Evolutionary conservation across 2,797 vertebrate genomes (phyloP), one percentile per base, ranked within the genome.

Genomic region (Heterohyrax brucei): DNA sequence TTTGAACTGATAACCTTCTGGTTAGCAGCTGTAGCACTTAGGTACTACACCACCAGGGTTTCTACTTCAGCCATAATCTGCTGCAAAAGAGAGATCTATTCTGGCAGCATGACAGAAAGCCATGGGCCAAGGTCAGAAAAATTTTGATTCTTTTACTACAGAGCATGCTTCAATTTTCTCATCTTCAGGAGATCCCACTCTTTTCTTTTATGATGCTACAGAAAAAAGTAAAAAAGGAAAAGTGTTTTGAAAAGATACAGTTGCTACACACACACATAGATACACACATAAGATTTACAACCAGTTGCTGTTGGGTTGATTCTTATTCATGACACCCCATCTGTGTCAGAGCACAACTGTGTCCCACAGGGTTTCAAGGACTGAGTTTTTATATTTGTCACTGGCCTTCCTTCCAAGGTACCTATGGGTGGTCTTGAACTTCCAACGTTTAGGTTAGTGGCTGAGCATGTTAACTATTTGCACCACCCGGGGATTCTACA

Each of bases 151-250:
- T 87, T n/a, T 73, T 21, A 44, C 2, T 14, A 86, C 3, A 50
- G 48, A 80, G 7, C 28, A 72, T 0, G 13, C 48, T 59, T 81
- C 18, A 56, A 59, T 75, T 13, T 39, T 28, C 53, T 72, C 44
- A 48, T 53, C 21, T 68, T 88, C 70, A 93, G 22, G 2, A 5
- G 46, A 59, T 53, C 33, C n/a, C 12, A 46, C 3, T 48, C 88
- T 76, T 64, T 30, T 0, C 18, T 8, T 2, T 84, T 76, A 46
- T 1, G 2, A 48, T 26, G 22, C 87, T 90, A 79, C 4, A 18
- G 96, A 93, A 87, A 16, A 77, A 80, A 21, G 59, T 72, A 85
- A 16, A 77, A 80, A 18, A 62, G 72, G 85, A 59, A 61, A 88
- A 92, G 19, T 76, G 7, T 26, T 83, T 19, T 80, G 30, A 80